phyloP scores from a whole-genome alignment of 2,113 vertebrate species.

The Miniopterus natalensis region DNA sequence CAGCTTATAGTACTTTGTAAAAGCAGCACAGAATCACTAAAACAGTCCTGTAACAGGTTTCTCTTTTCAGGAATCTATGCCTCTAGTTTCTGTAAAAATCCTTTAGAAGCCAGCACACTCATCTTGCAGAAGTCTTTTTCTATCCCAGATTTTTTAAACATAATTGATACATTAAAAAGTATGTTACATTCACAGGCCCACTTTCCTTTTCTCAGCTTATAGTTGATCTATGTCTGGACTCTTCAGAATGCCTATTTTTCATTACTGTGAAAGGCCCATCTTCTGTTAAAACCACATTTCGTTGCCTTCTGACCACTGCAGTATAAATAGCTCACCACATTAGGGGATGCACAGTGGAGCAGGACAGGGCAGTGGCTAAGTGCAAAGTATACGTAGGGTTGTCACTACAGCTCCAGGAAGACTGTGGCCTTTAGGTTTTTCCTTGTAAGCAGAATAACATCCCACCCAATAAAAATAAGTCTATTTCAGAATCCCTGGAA shows the following conservation, averaged over 20 bases:
- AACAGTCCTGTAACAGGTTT: background rate
- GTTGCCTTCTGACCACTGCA: background rate
- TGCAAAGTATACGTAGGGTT: background rate
- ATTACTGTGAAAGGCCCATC: background rate
- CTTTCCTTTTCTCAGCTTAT: conserved; percentile 37
- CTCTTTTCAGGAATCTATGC: background rate
- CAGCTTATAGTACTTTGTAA: background rate
- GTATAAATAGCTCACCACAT: background rate
- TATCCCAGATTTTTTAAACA: background rate
- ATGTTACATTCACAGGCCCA: background rate
- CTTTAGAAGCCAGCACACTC: background rate
- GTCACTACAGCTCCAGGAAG: background rate
- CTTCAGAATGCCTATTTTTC: background rate
- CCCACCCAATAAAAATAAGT: fast-evolving
- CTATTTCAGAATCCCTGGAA: background rate
- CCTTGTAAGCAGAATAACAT: background rate
- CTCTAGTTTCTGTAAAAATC: background rate
- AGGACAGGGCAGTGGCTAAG: background rate
- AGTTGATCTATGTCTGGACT: background rate
- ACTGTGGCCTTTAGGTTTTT: background rate
- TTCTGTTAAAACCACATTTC: background rate
- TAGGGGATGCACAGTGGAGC: fast-evolving
- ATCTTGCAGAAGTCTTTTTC: background rate
- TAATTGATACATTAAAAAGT: background rate
- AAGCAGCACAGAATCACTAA: background rate